Evolutionary conservation across 2,113 vertebrate species (phyloP).

Genomic region (Pelodiscus sinensis): DNA sequence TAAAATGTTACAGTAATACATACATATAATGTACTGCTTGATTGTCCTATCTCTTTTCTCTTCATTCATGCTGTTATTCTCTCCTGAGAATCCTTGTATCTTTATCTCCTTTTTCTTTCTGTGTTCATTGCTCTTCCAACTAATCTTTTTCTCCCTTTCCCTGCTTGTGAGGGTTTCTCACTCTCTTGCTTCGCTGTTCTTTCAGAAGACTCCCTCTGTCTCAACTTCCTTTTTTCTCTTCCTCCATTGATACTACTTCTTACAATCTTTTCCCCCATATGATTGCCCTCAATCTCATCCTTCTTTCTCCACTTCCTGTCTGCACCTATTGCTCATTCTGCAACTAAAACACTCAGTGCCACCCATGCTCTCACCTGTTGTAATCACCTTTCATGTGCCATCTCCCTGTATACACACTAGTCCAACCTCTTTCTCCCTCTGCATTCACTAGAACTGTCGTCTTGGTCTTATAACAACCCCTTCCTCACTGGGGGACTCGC

Average conservation of each 20-base stretch:
- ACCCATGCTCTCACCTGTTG: not conserved
- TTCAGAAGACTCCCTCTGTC: not conserved
- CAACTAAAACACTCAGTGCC: not conserved
- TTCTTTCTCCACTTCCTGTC: not conserved
- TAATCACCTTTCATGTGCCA: not conserved
- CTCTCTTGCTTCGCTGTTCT: not conserved
- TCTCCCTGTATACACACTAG: not conserved
- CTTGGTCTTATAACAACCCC: not conserved
- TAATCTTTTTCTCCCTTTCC: too few species aligned
- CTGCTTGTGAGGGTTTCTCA: not conserved
- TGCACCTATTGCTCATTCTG: not conserved
- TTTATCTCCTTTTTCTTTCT: not conserved
- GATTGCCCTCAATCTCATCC: not conserved
- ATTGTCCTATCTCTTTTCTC: not conserved
- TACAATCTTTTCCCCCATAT: not conserved
- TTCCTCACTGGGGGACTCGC: not conserved
- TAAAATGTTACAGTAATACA: too few species aligned
- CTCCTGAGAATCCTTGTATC: not conserved
- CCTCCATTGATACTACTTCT: not conserved
- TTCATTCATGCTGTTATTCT: not conserved
- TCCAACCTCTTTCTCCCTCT: not conserved
- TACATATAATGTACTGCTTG: too few species aligned
- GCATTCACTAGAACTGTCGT: not conserved
- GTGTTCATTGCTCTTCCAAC: too few species aligned
- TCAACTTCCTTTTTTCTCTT: not conserved